Percentiles rank a stretch among this genome's conserved stretches.
These are phyloP conservation scores for Romanomermis culicivorax DNA, from an alignment of 2,888 invertebrate genomes.

Conservation along the genomic window DNA sequence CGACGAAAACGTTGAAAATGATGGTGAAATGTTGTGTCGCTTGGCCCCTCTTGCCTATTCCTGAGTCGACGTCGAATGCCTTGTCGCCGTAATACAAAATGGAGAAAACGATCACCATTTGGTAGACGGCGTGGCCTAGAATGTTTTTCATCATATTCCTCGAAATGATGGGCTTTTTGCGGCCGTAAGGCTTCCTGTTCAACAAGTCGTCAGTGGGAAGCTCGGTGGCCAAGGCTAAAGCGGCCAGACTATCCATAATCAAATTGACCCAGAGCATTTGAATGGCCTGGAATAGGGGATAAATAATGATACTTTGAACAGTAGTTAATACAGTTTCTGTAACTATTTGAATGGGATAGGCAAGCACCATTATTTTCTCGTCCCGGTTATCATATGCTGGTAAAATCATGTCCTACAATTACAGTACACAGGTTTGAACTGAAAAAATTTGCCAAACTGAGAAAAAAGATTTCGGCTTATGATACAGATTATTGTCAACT, in stretches of 20 bases:
- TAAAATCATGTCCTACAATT: too few relatives aligned
- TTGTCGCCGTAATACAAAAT: slow-evolving; percentile 64
- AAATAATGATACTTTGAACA: too few relatives aligned
- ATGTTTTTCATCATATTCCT: slow-evolving; percentile 99
- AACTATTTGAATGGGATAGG: too few relatives aligned
- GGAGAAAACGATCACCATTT: slow-evolving; percentile 74
- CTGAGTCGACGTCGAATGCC: slow-evolving; percentile 68
- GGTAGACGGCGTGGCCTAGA: slow-evolving; percentile 87
- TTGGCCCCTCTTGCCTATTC: slow-evolving; percentile 38
- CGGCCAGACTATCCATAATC: slow-evolving; percentile 39
- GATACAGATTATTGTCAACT: too few relatives aligned
- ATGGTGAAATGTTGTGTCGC: slow-evolving; percentile 81
- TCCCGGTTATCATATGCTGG: too few relatives aligned
- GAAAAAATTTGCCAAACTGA: too few relatives aligned
- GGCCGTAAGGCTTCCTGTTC: slow-evolving; percentile 33
- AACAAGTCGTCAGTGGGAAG: slow-evolving; percentile 35
- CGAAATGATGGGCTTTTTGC: slow-evolving; percentile 35
- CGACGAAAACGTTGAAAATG: slow-evolving; percentile 97
- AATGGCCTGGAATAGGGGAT: too few relatives aligned
- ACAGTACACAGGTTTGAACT: too few relatives aligned
- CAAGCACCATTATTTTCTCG: too few relatives aligned
- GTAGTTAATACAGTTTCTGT: too few relatives aligned
- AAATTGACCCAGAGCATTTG: slow-evolving; percentile 39
- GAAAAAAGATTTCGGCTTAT: too few relatives aligned
- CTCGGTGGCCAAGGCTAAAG: slow-evolving; percentile 37